These are phyloP conservation scores for Pseudoips prasinana DNA, from an alignment of 2,888 invertebrate species.

Conservation along the genomic window DNA sequence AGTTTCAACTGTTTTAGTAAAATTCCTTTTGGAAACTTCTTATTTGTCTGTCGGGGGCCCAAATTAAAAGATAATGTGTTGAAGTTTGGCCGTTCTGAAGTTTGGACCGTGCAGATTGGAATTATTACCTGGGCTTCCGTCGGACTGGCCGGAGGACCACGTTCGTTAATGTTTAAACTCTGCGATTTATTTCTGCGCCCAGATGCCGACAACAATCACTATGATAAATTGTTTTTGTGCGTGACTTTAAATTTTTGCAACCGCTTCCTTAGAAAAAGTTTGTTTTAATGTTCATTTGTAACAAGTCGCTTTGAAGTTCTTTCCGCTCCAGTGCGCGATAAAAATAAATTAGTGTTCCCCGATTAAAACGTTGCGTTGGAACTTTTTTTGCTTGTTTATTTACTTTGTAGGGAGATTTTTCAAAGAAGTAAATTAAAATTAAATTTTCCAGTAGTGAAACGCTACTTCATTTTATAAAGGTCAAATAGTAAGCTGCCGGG, in stretches of 20 bases:
- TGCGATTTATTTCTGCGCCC: slow-evolving; percentile 67
- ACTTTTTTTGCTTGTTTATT: slow-evolving; percentile 2
- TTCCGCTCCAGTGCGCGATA: slow-evolving; percentile 24
- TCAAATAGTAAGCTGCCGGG: too few species aligned
- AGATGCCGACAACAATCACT: slow-evolving; percentile 71
- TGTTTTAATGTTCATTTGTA: slow-evolving; percentile 34
- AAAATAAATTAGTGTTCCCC: slow-evolving; percentile 15
- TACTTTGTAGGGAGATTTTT: too few species aligned
- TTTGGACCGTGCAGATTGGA: slow-evolving; percentile 69
- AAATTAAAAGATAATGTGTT: slow-evolving; percentile 74
- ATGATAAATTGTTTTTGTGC: slow-evolving; percentile 63
- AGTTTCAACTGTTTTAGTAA: slow-evolving; percentile 55
- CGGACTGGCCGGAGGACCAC: slow-evolving; percentile 26
- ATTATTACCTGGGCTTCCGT: slow-evolving; percentile 69
- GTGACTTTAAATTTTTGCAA: slow-evolving; percentile 53
- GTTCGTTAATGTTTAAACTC: slow-evolving; percentile 64
- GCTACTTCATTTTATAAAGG: too few species aligned
- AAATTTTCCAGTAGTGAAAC: too few species aligned
- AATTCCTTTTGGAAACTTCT: slow-evolving; percentile 55
- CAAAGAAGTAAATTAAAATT: too few species aligned
- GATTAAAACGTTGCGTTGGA: slow-evolving; percentile 20
- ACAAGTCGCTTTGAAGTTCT: slow-evolving; percentile 28
- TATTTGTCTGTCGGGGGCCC: slow-evolving; percentile 59
- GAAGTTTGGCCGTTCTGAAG: slow-evolving; percentile 70
- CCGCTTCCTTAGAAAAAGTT: slow-evolving; percentile 41